A percentile compares a stretch with the other conserved stretches of the same genome.
These are phyloP conservation scores for Tragelaphus strepsiceros DNA, from an alignment of 2,113 vertebrate genomes.

Conservation along the genomic window DNA sequence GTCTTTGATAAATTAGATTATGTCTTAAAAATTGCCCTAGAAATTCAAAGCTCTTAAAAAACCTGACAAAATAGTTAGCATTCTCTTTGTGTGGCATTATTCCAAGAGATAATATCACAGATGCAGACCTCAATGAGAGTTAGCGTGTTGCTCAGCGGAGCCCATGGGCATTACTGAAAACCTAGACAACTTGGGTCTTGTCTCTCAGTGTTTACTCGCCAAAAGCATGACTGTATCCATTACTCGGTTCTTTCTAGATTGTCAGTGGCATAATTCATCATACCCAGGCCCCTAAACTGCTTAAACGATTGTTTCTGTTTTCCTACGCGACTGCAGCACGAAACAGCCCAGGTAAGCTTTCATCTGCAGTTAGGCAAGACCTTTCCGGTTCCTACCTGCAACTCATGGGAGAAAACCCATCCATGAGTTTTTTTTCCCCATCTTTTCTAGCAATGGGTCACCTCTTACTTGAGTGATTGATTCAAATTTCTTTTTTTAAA, in stretches of 20 bases:
- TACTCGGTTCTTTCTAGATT: constrained; percentile 80
- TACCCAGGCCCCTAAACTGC: constrained; percentile 86
- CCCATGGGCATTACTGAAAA: not conserved
- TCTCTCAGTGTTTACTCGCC: not conserved
- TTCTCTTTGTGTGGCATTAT: not conserved
- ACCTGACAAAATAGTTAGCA: not conserved
- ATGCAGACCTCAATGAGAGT: not conserved
- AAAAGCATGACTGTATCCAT: constrained; percentile 1
- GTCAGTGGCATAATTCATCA: constrained; percentile 91
- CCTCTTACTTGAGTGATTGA: not conserved
- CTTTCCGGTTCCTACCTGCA: not conserved
- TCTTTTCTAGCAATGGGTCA: not conserved
- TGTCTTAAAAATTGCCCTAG: constrained; percentile 15
- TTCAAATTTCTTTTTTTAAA: not conserved
- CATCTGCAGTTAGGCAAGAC: not conserved
- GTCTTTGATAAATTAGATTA: not conserved
- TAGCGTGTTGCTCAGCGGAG: not conserved
- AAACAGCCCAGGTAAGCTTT: constrained; percentile 77
- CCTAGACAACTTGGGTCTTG: not conserved
- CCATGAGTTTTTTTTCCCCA: not conserved
- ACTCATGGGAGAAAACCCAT: not conserved
- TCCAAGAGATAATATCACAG: not conserved
- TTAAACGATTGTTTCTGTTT: constrained; percentile 91
- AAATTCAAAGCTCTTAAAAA: constrained; percentile 28
- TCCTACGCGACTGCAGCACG: constrained; percentile 83